Conservation (phyloP, 2,888 invertebrate genomes). For the Agrochola lychnidis region DNA sequence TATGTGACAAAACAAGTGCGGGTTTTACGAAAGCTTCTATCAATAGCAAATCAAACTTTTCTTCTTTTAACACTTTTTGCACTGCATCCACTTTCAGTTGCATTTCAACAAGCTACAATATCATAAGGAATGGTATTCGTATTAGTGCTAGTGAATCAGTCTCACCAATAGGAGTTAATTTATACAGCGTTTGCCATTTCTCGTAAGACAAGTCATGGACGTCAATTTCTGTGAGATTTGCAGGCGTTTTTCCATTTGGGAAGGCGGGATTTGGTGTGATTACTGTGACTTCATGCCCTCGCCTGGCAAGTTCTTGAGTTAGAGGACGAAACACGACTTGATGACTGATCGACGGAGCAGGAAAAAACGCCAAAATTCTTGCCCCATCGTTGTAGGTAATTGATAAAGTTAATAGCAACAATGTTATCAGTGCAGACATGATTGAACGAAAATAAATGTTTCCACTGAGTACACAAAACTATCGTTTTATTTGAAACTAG, state of each 20-base stretch:
- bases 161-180: constrained; percentile 16
- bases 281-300: constrained; percentile 74
- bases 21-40: no score
- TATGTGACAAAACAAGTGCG: no score
- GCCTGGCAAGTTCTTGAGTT: constrained; percentile 70
- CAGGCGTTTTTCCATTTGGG: constrained; percentile 57
- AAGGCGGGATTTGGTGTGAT: constrained; percentile 77
- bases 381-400: constrained; percentile 35
- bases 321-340: constrained; percentile 71
- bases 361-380: constrained; percentile 54
- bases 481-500: no score
- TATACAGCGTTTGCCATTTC: constrained; percentile 45
- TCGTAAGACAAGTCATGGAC: constrained; percentile 71
- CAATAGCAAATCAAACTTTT: no score
- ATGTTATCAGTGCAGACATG: constrained; percentile 12
- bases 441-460: constrained; percentile 2
- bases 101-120: no score
- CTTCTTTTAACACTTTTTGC: no score
- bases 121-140: constrained; percentile 27
- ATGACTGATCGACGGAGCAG: constrained; percentile 57
- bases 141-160: constrained; percentile 44
- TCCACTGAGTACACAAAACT: no score
- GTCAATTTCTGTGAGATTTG: constrained; percentile 80
- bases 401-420: constrained; percentile 13
- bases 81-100: no score